Base-by-base conservation (phyloP, 2,888 invertebrate species). In the Brachypalpus laphriformis region DNA sequence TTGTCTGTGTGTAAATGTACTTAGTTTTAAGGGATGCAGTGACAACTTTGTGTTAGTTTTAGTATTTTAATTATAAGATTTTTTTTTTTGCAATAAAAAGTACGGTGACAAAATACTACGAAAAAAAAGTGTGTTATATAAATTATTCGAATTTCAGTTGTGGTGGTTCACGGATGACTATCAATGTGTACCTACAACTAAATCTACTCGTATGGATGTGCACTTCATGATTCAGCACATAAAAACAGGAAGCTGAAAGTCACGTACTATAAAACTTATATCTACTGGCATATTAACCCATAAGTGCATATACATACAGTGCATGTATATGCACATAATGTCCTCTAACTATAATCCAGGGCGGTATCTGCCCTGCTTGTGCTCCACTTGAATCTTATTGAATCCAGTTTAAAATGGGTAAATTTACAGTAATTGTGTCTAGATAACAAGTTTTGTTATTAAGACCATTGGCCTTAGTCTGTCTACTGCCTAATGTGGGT, bases 11-110 rank as follows among this genome's bases (percentile, higher is more conserved):
- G 82, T 83, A 78, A 78, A 78, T 83, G 82, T 68, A 63, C 59
- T 68, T 83, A 83, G 82, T 74, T 80, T 59, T 83, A 80, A 83
- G 74, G 83, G 74, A 80, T 83, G 83, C 83, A 83, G 83, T 83
- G 82, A 83, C 82, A 78, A 78, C 40, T 31, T 74, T 83, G 72
- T 83, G 82, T 78, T 83, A 83, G 54, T 74, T 83, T 9, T 68
- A 78, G 56, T 74, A 78, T 72, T 72, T 61, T 71, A 54, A 25
- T 8, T 66, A 22, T 74, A 78, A 82, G 77, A 37, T 65, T 65
- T 66, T 77, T 77, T 66, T 82, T 77, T 77, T 76, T 77, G 82
- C 82, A 83, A 83, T 83, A 63, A 83, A 83, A 83, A 83, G 78
- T 78, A 78, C 82, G 82, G 82, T 83, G 82, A 83, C 82, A 83